phyloP scores from a whole-genome alignment of 2,888 invertebrate species.

The Lamellibrachia satsuma region DNA sequence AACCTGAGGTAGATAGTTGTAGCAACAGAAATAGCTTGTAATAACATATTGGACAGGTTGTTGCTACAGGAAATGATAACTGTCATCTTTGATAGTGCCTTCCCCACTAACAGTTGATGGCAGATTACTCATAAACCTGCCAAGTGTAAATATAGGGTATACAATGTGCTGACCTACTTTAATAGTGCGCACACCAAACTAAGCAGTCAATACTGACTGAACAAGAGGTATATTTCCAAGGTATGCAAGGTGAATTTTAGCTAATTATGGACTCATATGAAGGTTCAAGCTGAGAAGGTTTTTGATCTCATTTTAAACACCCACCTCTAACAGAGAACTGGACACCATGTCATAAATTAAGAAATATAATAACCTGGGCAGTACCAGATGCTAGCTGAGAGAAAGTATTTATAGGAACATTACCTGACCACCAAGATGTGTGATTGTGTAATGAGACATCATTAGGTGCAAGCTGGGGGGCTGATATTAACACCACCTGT shows the following conservation, averaged over 20 bases:
- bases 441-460: background rate
- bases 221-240: background rate
- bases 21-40: background rate
- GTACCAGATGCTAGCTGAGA: background rate
- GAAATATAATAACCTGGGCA: background rate
- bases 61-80: background rate
- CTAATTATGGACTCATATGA: background rate
- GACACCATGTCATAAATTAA: background rate
- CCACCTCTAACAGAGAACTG: background rate
- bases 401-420: background rate
- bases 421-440: background rate
- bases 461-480: background rate
- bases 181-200: background rate
- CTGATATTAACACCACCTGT: constrained; percentile 12
- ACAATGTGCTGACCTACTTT: background rate
- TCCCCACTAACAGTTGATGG: background rate
- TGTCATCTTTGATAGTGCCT: background rate
- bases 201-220: background rate
- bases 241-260: background rate
- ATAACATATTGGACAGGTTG: background rate
- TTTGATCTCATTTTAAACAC: background rate
- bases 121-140: background rate
- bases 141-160: background rate
- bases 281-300: background rate
- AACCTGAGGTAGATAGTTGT: background rate